These are phyloP conservation scores for Gonatopus flavifemur DNA, from an alignment of 1,140 invertebrate species.

Conservation along the genomic window DNA sequence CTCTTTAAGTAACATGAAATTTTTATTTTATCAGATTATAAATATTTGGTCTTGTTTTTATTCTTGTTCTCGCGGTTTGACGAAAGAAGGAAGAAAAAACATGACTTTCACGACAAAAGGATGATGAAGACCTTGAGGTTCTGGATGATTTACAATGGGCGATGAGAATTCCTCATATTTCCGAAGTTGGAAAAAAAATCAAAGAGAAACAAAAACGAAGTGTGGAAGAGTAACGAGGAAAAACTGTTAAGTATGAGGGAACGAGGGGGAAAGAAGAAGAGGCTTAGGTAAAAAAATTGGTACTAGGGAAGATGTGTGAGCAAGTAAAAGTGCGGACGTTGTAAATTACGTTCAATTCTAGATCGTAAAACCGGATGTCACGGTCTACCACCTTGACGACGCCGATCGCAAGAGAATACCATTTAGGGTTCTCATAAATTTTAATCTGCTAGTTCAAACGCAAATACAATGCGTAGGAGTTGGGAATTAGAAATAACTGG, in stretches of 20 bases:
- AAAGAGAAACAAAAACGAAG: background rate
- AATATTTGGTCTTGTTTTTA: no score
- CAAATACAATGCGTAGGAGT: conserved; percentile 3
- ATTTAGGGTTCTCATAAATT: conserved; percentile 23
- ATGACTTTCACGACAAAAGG: conserved; percentile 2
- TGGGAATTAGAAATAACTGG: no score
- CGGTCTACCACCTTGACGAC: conserved; percentile 36
- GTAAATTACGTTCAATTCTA: conserved; percentile 45
- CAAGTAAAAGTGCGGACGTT: conserved; percentile 30
- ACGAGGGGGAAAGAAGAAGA: background rate
- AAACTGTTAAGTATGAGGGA: background rate
- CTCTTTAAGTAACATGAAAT: no score
- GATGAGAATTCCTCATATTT: conserved; percentile 1
- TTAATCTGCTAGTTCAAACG: background rate
- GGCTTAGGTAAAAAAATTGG: background rate
- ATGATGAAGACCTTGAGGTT: conserved; percentile 15
- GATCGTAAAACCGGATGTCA: conserved; percentile 45
- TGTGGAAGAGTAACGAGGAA: background rate
- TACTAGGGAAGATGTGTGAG: background rate
- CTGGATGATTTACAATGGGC: conserved; percentile 5
- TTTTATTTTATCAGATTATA: no score
- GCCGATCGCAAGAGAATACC: conserved; percentile 22
- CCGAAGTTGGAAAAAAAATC: conserved; percentile 7
- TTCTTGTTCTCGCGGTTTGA: no score
- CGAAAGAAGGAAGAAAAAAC: no score